phyloP scores from a whole-genome alignment of 1,140 invertebrate genomes.

The Physella acuta region DNA sequence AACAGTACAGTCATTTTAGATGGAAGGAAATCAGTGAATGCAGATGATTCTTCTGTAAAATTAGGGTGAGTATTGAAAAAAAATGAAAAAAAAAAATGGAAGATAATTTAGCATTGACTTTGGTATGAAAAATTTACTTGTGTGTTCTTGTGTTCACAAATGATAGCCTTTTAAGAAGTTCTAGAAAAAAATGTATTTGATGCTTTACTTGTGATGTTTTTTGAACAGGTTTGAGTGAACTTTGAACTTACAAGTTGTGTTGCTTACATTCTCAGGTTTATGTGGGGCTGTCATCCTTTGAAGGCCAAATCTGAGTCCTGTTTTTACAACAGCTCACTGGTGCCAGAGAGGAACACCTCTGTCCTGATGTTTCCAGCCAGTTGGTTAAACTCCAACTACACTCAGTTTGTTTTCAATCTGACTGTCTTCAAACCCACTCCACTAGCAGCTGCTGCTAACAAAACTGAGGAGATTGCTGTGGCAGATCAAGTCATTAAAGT shows the following conservation, averaged over 20 bases:
- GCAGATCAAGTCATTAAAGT: slow-evolving; percentile 4
- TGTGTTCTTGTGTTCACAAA: too few species aligned
- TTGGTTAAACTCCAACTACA: slow-evolving; percentile 2
- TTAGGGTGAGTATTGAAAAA: slow-evolving; percentile 17
- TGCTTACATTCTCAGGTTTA: slow-evolving; percentile 15
- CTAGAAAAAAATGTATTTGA: too few species aligned
- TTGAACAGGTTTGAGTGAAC: too few species aligned
- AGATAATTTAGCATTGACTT: too few species aligned
- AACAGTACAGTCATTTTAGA: slow-evolving; percentile 28
- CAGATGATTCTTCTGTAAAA: slow-evolving; percentile 22
- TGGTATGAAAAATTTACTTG: too few species aligned
- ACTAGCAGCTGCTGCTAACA: background rate
- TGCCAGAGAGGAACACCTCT: slow-evolving; percentile 3
- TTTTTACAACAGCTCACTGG: background rate
- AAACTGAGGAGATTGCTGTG: background rate
- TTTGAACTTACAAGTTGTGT: too few species aligned
- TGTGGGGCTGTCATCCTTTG: slow-evolving; percentile 3
- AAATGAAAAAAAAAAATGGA: background rate
- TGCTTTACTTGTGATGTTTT: too few species aligned
- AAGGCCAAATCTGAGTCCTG: background rate
- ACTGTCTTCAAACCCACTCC: slow-evolving; percentile 10
- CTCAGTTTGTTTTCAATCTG: slow-evolving; percentile 6
- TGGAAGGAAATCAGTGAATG: slow-evolving; percentile 31
- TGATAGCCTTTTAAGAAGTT: too few species aligned
- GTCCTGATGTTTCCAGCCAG: slow-evolving; percentile 11